Evolutionary conservation across 2,113 vertebrate species (phyloP).

Genomic region (Erinaceus europaeus): DNA sequence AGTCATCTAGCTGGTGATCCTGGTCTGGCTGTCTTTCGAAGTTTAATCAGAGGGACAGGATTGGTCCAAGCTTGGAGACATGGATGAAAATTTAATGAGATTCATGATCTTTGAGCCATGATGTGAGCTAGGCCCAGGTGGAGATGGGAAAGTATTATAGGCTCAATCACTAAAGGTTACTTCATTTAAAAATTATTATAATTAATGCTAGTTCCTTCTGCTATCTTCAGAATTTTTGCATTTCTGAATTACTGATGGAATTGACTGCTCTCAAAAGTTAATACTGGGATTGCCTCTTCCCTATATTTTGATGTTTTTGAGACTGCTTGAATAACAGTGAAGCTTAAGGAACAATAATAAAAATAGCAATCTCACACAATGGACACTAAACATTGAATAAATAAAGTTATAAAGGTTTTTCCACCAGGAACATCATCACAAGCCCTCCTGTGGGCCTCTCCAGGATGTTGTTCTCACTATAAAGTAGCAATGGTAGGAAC

Average conservation of each 20-base stretch:
- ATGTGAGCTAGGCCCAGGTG: background rate
- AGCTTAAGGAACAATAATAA: background rate
- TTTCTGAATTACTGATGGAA: slow-evolving; percentile 14
- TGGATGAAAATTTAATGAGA: background rate
- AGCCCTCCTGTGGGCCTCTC: too few relatives aligned
- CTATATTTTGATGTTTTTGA: background rate
- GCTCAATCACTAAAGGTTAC: background rate
- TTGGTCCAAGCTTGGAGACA: too few relatives aligned
- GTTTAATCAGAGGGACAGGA: too few relatives aligned
- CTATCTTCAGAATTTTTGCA: too few relatives aligned
- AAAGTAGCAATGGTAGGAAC: too few relatives aligned
- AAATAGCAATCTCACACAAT: slow-evolving; percentile 3
- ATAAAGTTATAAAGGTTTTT: too few relatives aligned
- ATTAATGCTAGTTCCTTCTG: too few relatives aligned
- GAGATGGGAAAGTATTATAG: background rate
- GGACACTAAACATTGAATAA: slow-evolving; percentile 3
- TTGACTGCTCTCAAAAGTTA: background rate
- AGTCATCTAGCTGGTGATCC: too few relatives aligned
- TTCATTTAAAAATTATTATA: too few relatives aligned
- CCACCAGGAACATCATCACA: too few relatives aligned
- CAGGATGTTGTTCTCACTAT: too few relatives aligned
- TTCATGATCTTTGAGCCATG: background rate
- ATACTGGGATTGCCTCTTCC: background rate
- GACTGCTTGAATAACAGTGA: background rate
- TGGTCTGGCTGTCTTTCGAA: too few relatives aligned